Base-by-base conservation (phyloP, 2,888 invertebrate species). In the Caenorhabditis macrosperma region DNA sequence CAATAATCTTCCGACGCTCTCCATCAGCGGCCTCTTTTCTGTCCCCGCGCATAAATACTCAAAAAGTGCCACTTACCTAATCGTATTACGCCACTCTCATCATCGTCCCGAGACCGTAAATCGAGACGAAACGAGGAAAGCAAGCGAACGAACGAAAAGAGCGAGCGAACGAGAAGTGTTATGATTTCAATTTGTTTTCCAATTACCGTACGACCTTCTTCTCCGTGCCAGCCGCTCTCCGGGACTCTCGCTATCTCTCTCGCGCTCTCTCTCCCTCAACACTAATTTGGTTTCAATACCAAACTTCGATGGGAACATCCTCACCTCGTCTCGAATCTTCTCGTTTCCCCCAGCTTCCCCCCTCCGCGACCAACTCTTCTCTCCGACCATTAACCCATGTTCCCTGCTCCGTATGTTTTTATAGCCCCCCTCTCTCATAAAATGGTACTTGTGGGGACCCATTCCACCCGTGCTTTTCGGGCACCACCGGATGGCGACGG, bases 171-270 rank as follows among this genome's bases (percentile, higher is more conserved):
- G 35, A 50, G 22, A 26, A 59, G 57, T 64, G 66, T 66, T 57
- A 66, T 66, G 66, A 76, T 60, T 67, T 67, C 75, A 67, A 76
- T 67, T 75, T 67, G 74, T 75, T 67, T 76, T 76, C 67, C 75
- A 76, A 76, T 76, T 76, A 76, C 67, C 46, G 75, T 54, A 60
- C 30, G 75, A 61, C 75, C 75, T 76, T 76, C 75, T 60, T 24
- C 46, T 26, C 38, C 28, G 50, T 41, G 46, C 46, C 54, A 35
- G 38, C 10, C 20, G 15, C 54, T 20, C 38, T 69, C 69, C 4
- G 10, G 5, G 2, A 28, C 33, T 48, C 9, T n/a, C n/a, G 41
- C 15, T 33, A 52, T 44, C 41, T 71, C 22, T 61, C n/a, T n/a
- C n/a, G n/a, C n/a, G n/a, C n/a, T n/a, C n/a, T n/a, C n/a, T n/a